Evolutionary conservation across 1,140 invertebrate genomes (phyloP).

Genomic region (Dryas iulia): DNA sequence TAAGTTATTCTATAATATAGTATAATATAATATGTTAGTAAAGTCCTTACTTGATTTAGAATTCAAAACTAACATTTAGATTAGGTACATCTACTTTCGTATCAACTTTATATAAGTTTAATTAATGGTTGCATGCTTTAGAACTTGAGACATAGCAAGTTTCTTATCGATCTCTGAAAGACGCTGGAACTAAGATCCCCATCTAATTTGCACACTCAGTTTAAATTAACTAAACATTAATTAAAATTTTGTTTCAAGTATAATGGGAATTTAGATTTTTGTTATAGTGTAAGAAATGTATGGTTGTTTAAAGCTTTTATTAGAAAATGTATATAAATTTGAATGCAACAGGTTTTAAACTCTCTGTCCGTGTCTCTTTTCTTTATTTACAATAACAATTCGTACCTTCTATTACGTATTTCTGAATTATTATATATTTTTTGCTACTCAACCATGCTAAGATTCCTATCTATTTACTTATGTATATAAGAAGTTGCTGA

Average conservation of each 20-base stretch:
- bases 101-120: constrained; percentile 17
- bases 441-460: too few relatives aligned
- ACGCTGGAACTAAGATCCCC: constrained; percentile 17
- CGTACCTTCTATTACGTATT: too few relatives aligned
- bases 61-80: background rate
- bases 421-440: too few relatives aligned
- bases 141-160: constrained; percentile 24
- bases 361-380: too few relatives aligned
- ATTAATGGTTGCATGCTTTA: constrained; percentile 29
- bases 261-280: background rate
- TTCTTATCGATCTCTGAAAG: constrained; percentile 25
- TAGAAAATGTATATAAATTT: too few relatives aligned
- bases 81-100: background rate
- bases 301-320: too few relatives aligned
- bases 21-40: background rate
- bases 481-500: too few relatives aligned
- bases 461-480: too few relatives aligned
- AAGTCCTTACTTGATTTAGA: background rate
- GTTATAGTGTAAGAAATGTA: background rate
- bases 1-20: background rate
- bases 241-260: constrained; percentile 12
- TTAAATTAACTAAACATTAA: constrained; percentile 23
- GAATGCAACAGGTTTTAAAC: too few relatives aligned
- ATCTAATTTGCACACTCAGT: constrained; percentile 14
- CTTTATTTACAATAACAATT: too few relatives aligned